Percentiles rank a stretch among this genome's conserved stretches.
Evolutionary conservation across 2,113 vertebrate genomes (phyloP).

Genomic region (Pluvialis apricaria): DNA sequence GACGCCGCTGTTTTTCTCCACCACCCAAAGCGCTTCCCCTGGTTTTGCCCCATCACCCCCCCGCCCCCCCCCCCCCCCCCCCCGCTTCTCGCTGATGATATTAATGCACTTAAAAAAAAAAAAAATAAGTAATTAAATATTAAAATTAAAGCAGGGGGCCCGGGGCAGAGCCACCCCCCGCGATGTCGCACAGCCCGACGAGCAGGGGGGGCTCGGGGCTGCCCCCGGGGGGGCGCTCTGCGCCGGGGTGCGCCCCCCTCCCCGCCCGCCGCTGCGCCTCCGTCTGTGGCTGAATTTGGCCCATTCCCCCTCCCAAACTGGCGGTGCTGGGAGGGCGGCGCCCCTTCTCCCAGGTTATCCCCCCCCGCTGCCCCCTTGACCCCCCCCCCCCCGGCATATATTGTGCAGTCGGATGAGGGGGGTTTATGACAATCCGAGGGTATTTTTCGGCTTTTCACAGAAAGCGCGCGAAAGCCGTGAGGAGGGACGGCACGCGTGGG

Average conservation of each 20-base stretch:
- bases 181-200: neutral
- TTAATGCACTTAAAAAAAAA: neutral
- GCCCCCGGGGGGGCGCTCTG: neutral
- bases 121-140: neutral
- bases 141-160: neutral
- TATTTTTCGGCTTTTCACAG: neutral
- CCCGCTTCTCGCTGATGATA: too few relatives aligned
- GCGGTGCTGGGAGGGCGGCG: neutral
- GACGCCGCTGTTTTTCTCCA: too few relatives aligned
- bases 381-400: accelerated
- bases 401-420: neutral
- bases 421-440: accelerated
- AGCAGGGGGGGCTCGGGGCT: neutral
- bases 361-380: too few relatives aligned
- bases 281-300: neutral
- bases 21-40: too few relatives aligned
- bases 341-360: too few relatives aligned
- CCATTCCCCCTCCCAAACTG: neutral
- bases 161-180: neutral
- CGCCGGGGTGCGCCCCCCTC: neutral
- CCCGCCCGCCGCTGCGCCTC: accelerated
- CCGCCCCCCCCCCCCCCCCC: too few relatives aligned
- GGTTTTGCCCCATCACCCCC: too few relatives aligned
- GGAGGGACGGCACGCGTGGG: neutral
- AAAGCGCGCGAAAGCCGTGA: neutral